These are phyloP conservation scores for Microctonus brassicae DNA, from an alignment of 2,888 invertebrate species.

Conservation along the genomic window DNA sequence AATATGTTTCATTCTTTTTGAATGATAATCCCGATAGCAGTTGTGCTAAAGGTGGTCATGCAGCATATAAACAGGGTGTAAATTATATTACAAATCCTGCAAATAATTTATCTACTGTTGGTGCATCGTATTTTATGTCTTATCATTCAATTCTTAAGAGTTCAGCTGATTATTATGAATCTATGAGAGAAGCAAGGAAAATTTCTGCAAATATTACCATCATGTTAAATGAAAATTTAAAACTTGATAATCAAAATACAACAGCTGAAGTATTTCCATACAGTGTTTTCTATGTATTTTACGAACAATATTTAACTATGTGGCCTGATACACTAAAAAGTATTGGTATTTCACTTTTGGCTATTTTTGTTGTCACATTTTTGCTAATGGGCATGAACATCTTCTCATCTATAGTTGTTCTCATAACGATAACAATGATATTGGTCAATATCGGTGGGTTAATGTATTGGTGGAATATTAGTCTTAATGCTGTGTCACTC, in stretches of 20 bases:
- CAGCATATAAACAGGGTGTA: conserved; percentile 83
- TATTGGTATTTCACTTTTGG: conserved; percentile 87
- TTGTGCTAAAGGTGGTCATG: conserved; percentile 89
- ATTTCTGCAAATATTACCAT: conserved; percentile 87
- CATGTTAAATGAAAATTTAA: conserved; percentile 77
- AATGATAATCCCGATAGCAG: conserved; percentile 82
- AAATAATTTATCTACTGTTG: conserved; percentile 72
- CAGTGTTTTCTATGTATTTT: conserved; percentile 98
- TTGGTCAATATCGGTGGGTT: conserved; percentile 92
- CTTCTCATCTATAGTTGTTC: conserved; percentile 88
- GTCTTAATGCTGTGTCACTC: conserved; percentile 95
- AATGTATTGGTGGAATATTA: conserved; percentile 98
- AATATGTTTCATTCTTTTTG: conserved; percentile 85
- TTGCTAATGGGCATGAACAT: conserved; percentile 94
- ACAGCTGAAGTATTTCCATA: conserved; percentile 86
- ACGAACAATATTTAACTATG: conserved; percentile 98
- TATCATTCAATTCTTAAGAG: conserved; percentile 94
- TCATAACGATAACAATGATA: conserved; percentile 94
- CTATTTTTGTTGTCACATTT: conserved; percentile 96
- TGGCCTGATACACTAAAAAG: conserved; percentile 91
- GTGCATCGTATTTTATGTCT: conserved; percentile 92
- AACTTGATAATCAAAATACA: conserved; percentile 67
- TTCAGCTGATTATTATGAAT: conserved; percentile 90
- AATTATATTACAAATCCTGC: conserved; percentile 72
- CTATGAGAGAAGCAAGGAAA: conserved; percentile 84